Base-by-base conservation (phyloP, 2,888 invertebrate species). In the Stratiomys singularior region DNA sequence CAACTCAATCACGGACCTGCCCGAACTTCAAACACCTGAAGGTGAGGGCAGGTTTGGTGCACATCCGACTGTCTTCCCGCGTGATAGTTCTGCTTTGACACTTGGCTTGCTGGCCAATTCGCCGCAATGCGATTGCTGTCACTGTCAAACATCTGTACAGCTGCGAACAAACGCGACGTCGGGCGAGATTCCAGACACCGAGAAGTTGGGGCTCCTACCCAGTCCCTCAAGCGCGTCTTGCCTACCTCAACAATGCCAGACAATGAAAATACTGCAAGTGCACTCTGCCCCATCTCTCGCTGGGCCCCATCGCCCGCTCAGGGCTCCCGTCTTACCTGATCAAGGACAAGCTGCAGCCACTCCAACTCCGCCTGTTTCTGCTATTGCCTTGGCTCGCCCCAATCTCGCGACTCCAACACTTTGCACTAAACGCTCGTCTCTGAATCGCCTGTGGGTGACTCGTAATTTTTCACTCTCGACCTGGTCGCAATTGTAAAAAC, bases 401-500 rank as follows among this genome's bases (percentile, higher is more conserved):
- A 25, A 18, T 21, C 18, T 63, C 13, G 11, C 46, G 25, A 46
- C 2, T 67, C 25, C 9, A 1, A 30, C 56, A 52, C 56, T 72
- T 25, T 21, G 28, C 15, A 66, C 52, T 56, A 27, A 71, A 28
- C 27, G 52, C 56, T 28, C 23, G 71, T 52, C 28, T 52, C 56
- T 15, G 71, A n/a, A n/a, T 13, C 56, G 11, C 18, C 21, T 30
- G 9, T 18, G 66, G 66, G n/a, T 25, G n/a, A 47, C 47, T 25
- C n/a, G 58, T 5, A 60, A 76, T 47, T 71, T 72, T 60, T 58
- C 71, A 77, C 66, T 69, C 71, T 60, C 67, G 69, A 37, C 60
- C 76, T 46, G 56, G 69, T 30, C 46, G 25, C 56, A 69, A 44
- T 58, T 58, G 76, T 76, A 71, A 76, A 74, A 74, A 74, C 74